Evolutionary conservation across 2,797 vertebrate genomes (phyloP).

Genomic region (Centroberyx gerrardi): DNA sequence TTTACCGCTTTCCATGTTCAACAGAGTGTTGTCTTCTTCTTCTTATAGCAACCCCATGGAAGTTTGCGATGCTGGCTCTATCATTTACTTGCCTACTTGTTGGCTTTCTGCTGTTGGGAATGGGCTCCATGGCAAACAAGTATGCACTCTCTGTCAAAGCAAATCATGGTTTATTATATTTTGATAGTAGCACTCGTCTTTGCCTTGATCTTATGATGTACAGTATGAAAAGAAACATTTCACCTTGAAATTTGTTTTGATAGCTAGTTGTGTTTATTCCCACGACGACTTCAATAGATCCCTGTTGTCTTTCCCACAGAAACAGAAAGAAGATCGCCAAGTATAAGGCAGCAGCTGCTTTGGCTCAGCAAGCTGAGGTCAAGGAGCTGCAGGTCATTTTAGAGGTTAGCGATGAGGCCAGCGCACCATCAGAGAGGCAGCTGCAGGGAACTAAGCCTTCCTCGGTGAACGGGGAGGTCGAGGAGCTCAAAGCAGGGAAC

Average conservation of each 20-base stretch:
- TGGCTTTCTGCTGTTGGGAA: slow-evolving; percentile 87
- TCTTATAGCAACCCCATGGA: slow-evolving; percentile 89
- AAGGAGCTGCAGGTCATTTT: slow-evolving; percentile 68
- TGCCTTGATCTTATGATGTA: not conserved
- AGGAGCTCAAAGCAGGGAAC: slow-evolving; percentile 63
- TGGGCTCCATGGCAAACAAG: slow-evolving; percentile 87
- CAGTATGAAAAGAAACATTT: not conserved
- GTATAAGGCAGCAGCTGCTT: slow-evolving; percentile 62
- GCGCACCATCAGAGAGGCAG: not conserved
- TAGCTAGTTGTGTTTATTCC: slow-evolving; percentile 2
- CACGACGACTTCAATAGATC: not conserved
- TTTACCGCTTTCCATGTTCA: too few species aligned
- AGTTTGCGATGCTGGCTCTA: slow-evolving; percentile 87
- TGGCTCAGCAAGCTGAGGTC: slow-evolving; percentile 43
- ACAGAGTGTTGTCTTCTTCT: slow-evolving; percentile 2
- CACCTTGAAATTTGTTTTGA: slow-evolving; percentile 1
- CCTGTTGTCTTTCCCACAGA: slow-evolving; percentile 73
- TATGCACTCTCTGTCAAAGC: slow-evolving; percentile 59
- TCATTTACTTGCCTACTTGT: slow-evolving; percentile 84
- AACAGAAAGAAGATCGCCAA: slow-evolving; percentile 84
- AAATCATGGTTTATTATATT: not conserved
- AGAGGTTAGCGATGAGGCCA: slow-evolving; percentile 4
- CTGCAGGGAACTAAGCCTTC: not conserved
- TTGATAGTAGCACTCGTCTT: not conserved
- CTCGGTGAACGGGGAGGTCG: slow-evolving; percentile 37